Conservation (phyloP, 2,113 vertebrate genomes). For the Myiopsitta monachus region DNA sequence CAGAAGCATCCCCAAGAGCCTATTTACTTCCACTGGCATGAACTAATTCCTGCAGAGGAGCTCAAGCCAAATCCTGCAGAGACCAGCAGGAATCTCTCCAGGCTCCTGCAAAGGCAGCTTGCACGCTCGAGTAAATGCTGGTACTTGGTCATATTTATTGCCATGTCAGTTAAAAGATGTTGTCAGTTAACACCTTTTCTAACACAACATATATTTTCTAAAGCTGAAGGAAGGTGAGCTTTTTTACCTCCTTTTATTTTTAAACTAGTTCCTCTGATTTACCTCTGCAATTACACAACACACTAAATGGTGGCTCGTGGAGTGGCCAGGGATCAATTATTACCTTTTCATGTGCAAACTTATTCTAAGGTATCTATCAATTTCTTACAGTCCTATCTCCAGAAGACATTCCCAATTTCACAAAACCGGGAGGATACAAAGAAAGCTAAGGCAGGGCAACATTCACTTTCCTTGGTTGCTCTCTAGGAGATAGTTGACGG, state of each 20-base stretch:
- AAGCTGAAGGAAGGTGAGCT: not conserved
- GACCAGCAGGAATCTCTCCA: slow-evolving; percentile 1
- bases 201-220: slow-evolving; percentile 25
- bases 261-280: slow-evolving; percentile 26
- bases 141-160: slow-evolving; percentile 49
- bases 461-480: not conserved
- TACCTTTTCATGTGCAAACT: not conserved
- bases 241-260: slow-evolving; percentile 16
- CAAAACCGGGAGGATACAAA: not conserved
- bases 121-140: not conserved
- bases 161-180: slow-evolving; percentile 24
- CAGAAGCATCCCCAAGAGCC: slow-evolving; percentile 7
- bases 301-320: not conserved
- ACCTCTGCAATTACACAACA: not conserved
- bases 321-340: slow-evolving; percentile 24
- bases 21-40: slow-evolving; percentile 14
- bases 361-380: not conserved
- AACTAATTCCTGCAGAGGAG: slow-evolving; percentile 48
- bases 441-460: not conserved
- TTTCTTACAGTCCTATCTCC: not conserved
- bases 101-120: slow-evolving; percentile 22
- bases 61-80: slow-evolving; percentile 58
- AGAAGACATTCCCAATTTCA: not conserved
- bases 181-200: slow-evolving; percentile 46
- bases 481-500: not conserved